These are phyloP conservation scores for Scopus umbretta DNA, from an alignment of 2,113 vertebrate genomes.

Conservation along the genomic window DNA sequence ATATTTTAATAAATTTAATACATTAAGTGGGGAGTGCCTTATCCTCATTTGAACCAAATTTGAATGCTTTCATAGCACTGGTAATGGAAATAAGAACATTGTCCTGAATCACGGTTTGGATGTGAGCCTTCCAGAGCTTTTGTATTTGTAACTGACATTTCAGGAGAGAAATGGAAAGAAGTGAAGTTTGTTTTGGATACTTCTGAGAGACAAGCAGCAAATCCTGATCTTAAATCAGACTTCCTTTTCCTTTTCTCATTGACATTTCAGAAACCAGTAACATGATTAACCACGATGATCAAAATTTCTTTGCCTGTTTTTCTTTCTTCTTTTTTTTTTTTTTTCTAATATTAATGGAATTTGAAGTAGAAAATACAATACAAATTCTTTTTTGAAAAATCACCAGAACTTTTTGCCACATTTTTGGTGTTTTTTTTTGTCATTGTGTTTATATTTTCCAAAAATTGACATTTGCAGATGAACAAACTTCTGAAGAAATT, in stretches of 20 bases:
- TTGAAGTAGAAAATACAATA: background rate
- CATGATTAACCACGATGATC: background rate
- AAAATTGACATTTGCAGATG: background rate
- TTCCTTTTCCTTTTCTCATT: background rate
- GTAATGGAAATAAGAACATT: background rate
- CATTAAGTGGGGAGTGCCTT: background rate
- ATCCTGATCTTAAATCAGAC: background rate
- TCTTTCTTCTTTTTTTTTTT: no score
- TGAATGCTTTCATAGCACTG: background rate
- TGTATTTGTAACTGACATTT: background rate
- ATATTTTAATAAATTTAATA: background rate
- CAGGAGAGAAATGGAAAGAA: background rate
- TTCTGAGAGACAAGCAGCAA: background rate
- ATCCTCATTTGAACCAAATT: background rate
- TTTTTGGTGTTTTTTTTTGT: background rate
- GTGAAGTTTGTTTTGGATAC: background rate
- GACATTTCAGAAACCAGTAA: background rate
- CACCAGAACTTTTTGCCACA: background rate
- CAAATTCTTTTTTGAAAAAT: background rate
- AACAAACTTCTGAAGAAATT: background rate
- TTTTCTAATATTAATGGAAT: no score
- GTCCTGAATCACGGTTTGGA: background rate
- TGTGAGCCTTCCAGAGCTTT: background rate
- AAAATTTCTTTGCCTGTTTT: background rate
- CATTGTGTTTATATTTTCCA: background rate